Conservation (phyloP, 2,888 invertebrate genomes). For the Dasysyrphus tricinctus region DNA sequence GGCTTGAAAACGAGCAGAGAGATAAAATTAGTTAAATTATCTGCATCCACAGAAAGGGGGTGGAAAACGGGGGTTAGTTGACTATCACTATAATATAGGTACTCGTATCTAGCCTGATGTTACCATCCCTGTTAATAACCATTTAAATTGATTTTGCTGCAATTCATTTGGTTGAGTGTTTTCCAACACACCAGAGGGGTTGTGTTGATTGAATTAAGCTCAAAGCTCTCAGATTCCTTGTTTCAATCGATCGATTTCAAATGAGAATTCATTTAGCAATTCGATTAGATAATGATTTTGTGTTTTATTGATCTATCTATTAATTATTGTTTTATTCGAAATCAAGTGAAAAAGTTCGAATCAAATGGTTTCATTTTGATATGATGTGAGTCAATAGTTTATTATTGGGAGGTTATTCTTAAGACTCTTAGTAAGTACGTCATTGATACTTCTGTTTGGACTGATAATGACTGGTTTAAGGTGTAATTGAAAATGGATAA, state of each 20-base stretch:
- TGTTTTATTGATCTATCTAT: constrained; percentile 26
- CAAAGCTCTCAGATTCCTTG: not conserved
- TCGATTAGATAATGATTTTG: constrained; percentile 61
- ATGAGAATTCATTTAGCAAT: constrained; percentile 56
- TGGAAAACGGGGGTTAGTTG: constrained; percentile 30
- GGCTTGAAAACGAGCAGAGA: constrained; percentile 61
- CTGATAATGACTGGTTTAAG: constrained; percentile 34
- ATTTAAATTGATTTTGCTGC: constrained; percentile 63
- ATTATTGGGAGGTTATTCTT: not conserved
- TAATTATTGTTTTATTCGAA: constrained; percentile 13
- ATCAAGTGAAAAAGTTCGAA: constrained; percentile 12
- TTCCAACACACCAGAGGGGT: constrained; percentile 10
- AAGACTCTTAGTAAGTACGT: constrained; percentile 43
- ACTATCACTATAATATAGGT: not conserved
- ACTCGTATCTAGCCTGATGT: not conserved
- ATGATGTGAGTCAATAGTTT: constrained; percentile 54
- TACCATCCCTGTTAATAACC: constrained; percentile 54
- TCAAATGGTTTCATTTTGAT: constrained; percentile 25
- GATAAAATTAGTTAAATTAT: constrained; percentile 71
- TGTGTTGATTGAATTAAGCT: constrained; percentile 25
- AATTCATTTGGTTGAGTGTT: constrained; percentile 56
- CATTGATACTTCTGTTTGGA: constrained; percentile 45
- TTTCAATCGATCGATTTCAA: constrained; percentile 57
- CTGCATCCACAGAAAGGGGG: constrained; percentile 33
- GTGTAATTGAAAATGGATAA: constrained; percentile 56